A percentile compares a stretch with the other conserved stretches of the same genome.
These are phyloP conservation scores for Vollenhovia emeryi DNA, from an alignment of 1,140 invertebrate genomes.

Conservation along the genomic window DNA sequence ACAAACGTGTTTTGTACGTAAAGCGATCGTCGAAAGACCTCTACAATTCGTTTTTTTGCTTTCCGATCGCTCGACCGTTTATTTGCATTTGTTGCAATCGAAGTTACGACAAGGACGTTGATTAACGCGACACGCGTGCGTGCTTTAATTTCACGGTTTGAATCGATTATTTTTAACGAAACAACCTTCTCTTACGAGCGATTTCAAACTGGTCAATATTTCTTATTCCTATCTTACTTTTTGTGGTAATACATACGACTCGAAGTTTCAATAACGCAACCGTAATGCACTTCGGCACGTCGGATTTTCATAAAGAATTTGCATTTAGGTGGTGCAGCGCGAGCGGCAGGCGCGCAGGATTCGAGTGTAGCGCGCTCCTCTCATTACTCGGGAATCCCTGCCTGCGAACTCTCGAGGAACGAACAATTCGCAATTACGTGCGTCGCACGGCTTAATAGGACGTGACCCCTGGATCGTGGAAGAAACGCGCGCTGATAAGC, in stretches of 20 bases:
- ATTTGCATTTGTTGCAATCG: not conserved
- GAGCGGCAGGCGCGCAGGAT: not conserved
- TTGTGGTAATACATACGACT: not conserved
- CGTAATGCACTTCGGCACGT: too few relatives aligned
- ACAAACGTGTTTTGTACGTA: not conserved
- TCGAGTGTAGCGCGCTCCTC: not conserved
- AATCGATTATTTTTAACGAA: not conserved
- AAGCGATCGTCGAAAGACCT: not conserved
- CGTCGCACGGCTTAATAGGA: constrained; percentile 1
- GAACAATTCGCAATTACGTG: constrained; percentile 13
- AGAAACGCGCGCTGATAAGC: not conserved
- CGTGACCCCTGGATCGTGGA: not conserved
- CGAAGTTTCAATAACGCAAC: not conserved
- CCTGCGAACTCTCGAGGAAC: not conserved
- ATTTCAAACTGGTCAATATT: not conserved
- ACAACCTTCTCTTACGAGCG: not conserved
- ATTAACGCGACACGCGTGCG: not conserved
- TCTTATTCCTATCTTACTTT: not conserved
- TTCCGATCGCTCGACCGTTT: too few relatives aligned
- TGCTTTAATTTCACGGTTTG: not conserved
- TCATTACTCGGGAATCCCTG: constrained; percentile 1
- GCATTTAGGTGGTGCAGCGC: constrained; percentile 28
- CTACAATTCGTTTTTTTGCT: not conserved
- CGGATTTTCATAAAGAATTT: constrained; percentile 55
- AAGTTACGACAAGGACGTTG: not conserved